Percentiles rank a stretch among this genome's conserved stretches.
These are phyloP conservation scores for Psammodynastes pulverulentus DNA, from an alignment of 2,113 vertebrate genomes.

Conservation along the genomic window DNA sequence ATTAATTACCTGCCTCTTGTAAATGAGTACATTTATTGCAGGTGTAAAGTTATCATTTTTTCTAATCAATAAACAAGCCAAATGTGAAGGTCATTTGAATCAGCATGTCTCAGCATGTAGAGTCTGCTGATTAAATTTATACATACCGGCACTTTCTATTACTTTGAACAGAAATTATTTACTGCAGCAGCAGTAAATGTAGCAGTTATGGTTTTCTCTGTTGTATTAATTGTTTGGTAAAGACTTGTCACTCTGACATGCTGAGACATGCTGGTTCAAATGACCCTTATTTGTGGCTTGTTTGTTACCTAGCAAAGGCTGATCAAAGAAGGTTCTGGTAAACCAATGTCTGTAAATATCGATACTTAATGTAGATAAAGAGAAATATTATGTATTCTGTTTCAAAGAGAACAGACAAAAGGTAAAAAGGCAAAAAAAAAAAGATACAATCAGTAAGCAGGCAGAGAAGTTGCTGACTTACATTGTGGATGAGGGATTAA, in stretches of 20 bases:
- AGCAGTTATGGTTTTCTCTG: background rate
- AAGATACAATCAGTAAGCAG: background rate
- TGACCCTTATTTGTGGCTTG: background rate
- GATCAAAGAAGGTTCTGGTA: background rate
- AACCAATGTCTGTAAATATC: background rate
- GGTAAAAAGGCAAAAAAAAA: background rate
- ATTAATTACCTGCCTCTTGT: background rate
- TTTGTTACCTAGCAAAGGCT: constrained; percentile 1
- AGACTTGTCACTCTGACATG: background rate
- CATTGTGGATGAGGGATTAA: background rate
- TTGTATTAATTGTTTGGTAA: constrained; percentile 7
- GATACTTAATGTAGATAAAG: background rate
- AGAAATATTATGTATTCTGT: background rate
- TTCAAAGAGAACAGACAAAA: background rate
- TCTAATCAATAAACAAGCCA: background rate
- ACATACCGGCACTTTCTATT: background rate
- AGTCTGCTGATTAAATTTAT: background rate
- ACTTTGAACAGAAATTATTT: background rate
- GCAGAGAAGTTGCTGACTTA: background rate
- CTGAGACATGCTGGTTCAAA: background rate
- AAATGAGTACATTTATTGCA: background rate
- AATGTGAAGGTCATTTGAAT: background rate
- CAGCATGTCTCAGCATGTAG: background rate
- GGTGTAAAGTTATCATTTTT: background rate
- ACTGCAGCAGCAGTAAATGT: background rate